Percentiles rank a stretch among this genome's conserved stretches.
phyloP scores from a whole-genome alignment of 92 coral and sea anemone genomes.

The Epizoanthus scotinus region DNA sequence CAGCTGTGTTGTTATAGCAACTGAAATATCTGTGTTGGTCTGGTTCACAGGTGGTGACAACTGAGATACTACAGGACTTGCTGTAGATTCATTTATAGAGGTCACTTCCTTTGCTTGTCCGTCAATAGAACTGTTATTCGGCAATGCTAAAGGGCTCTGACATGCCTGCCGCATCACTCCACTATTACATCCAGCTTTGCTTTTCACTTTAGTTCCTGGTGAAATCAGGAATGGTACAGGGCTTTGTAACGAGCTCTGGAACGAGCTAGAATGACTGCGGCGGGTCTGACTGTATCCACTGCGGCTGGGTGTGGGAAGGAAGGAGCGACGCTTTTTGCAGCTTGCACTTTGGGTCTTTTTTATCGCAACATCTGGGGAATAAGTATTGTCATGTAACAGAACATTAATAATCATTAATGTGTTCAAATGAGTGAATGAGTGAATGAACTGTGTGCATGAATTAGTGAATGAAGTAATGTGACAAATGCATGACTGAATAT shows the following conservation, averaged over 20 bases:
- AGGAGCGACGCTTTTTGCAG: constrained; percentile 69
- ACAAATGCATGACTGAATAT: no score
- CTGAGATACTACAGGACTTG: background rate
- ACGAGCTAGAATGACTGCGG: constrained; percentile 1
- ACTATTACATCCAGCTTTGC: background rate
- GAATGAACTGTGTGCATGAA: no score
- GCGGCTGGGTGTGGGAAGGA: constrained; percentile 75
- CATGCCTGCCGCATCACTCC: background rate
- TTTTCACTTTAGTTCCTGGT: background rate
- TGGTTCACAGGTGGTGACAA: background rate
- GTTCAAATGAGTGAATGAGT: no score
- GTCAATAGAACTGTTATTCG: background rate
- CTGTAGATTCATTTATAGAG: background rate
- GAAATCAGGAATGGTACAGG: constrained; percentile 19
- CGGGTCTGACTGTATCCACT: constrained; percentile 28
- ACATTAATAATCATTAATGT: no score
- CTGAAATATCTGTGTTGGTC: background rate
- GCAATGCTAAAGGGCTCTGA: background rate
- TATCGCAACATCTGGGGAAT: background rate
- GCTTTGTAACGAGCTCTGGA: background rate
- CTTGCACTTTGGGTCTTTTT: constrained; percentile 62
- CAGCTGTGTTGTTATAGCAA: background rate
- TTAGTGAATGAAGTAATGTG: no score
- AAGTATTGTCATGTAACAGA: no score
- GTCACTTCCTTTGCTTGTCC: background rate